Evolutionary conservation across 2,797 vertebrate species (phyloP).

Genomic region (Aldrovandia affinis): DNA sequence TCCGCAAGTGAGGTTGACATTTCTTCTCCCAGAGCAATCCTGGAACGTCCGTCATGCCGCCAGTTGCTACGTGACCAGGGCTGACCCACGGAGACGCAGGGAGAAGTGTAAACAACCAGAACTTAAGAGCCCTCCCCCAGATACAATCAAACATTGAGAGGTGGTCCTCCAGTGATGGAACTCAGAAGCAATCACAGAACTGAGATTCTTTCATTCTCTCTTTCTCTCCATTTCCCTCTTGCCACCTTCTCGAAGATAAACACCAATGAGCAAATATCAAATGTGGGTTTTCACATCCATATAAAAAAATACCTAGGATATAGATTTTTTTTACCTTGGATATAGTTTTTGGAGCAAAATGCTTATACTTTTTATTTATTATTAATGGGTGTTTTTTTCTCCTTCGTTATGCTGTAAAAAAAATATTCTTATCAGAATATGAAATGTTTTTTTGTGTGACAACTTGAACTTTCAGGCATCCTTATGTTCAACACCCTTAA

Average conservation of each 20-base stretch:
- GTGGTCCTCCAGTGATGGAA: not conserved
- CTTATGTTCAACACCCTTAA: no score
- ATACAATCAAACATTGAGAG: constrained; percentile 1
- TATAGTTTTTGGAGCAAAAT: no score
- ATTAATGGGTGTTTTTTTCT: no score
- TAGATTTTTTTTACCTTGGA: no score
- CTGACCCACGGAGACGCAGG: not conserved
- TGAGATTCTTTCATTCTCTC: not conserved
- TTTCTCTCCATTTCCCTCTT: not conserved
- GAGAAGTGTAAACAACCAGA: not conserved
- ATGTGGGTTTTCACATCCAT: no score
- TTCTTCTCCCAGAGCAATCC: not conserved
- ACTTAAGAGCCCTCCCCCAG: not conserved
- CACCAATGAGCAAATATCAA: not conserved
- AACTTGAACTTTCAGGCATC: no score
- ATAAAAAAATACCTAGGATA: no score
- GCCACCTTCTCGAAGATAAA: not conserved
- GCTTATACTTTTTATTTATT: no score
- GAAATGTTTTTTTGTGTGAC: no score
- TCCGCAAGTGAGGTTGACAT: not conserved
- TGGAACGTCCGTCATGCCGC: not conserved
- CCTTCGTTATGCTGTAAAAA: no score
- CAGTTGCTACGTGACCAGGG: not conserved
- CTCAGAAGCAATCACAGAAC: not conserved
- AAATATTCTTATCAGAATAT: no score